Percentiles rank a stretch among this genome's conserved stretches.
These are phyloP conservation scores for Isichthys henryi DNA, from an alignment of 2,113 vertebrate genomes.

Conservation along the genomic window DNA sequence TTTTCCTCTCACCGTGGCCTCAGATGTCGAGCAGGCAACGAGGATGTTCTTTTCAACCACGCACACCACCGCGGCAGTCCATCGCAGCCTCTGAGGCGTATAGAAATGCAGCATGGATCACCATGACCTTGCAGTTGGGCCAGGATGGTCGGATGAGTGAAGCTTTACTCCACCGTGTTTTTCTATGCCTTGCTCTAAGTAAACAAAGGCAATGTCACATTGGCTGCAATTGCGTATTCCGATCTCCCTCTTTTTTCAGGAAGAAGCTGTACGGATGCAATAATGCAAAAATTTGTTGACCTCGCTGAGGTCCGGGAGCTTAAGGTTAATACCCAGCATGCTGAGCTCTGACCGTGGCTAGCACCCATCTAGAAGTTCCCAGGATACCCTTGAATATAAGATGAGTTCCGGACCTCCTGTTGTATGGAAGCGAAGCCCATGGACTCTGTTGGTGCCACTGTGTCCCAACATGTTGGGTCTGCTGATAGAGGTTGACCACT, in stretches of 20 bases:
- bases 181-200: neutral
- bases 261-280: neutral
- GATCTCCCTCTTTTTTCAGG: neutral
- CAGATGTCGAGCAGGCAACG: neutral
- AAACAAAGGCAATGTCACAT: neutral
- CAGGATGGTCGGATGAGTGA: neutral
- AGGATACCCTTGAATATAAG: neutral
- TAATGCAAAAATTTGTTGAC: neutral
- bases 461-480: neutral
- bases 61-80: neutral
- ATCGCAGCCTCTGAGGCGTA: constrained; percentile 12
- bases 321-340: neutral
- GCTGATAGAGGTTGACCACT: neutral
- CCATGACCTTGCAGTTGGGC: constrained; percentile 24
- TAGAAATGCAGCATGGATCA: constrained; percentile 28
- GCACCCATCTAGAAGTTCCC: neutral
- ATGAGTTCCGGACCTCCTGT: neutral
- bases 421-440: neutral
- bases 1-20: neutral
- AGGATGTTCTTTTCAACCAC: neutral
- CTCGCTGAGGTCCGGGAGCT: neutral
- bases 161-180: neutral
- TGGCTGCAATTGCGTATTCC: neutral
- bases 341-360: neutral
- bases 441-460: neutral